Percentiles rank a stretch among this genome's conserved stretches.
These are phyloP conservation scores for Acropternis orthonyx DNA, from an alignment of 2,797 vertebrate genomes.

Conservation along the genomic window DNA sequence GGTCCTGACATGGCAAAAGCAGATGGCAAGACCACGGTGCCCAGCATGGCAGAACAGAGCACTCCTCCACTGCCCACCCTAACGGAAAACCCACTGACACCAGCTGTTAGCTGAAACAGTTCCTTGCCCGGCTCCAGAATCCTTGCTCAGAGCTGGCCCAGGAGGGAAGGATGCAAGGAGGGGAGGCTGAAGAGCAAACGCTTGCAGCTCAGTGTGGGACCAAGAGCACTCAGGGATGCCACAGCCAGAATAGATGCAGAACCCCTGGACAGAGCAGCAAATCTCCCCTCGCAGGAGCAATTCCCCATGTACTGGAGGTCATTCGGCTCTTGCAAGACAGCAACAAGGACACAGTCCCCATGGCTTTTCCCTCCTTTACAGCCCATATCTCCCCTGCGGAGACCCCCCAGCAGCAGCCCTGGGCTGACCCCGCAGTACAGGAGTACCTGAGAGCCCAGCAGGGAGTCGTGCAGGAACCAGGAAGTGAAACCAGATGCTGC, in stretches of 20 bases:
- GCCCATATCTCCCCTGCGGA: fast-evolving
- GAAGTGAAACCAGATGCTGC: conserved; percentile 1
- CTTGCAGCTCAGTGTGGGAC: fast-evolving
- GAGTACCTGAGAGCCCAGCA: neutral
- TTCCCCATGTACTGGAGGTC: fast-evolving
- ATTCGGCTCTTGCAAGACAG: neutral
- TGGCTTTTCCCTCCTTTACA: neutral
- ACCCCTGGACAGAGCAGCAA: neutral
- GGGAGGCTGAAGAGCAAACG: neutral
- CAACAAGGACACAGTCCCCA: neutral
- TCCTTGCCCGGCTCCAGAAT: neutral
- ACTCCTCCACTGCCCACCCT: neutral
- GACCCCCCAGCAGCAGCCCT: neutral
- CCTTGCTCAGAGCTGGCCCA: neutral
- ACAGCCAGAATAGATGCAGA: neutral
- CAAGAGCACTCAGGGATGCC: neutral
- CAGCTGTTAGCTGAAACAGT: neutral
- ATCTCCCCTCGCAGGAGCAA: neutral
- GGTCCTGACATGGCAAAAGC: fast-evolving
- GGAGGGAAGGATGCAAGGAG: neutral
- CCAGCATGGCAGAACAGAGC: neutral
- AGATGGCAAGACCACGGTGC: neutral
- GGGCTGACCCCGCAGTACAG: neutral
- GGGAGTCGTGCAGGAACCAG: fast-evolving
- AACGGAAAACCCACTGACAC: neutral